Evolutionary conservation across 2,797 vertebrate genomes (phyloP).

Genomic region (Champsocephalus esox): DNA sequence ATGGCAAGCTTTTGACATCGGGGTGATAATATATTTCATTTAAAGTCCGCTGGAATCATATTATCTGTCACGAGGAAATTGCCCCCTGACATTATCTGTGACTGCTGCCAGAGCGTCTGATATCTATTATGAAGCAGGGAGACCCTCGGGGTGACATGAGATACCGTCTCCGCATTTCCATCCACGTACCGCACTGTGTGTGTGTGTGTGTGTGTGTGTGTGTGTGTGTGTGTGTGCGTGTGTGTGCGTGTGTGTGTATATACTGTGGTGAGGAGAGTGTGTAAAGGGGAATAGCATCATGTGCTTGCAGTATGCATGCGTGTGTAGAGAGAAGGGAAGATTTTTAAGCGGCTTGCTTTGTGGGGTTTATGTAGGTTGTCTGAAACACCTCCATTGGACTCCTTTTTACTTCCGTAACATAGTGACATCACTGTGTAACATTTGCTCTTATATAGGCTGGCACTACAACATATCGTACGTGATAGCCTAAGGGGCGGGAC

Average conservation of each 20-base stretch:
- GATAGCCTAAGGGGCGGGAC: too few relatives aligned
- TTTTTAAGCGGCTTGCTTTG: neutral
- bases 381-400: too few relatives aligned
- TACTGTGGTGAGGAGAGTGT: neutral
- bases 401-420: too few relatives aligned
- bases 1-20: slow-evolving; percentile 35
- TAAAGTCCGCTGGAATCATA: slow-evolving; percentile 36
- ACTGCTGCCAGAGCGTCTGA: slow-evolving; percentile 53
- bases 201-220: neutral
- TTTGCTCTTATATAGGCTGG: too few relatives aligned
- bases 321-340: neutral
- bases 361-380: too few relatives aligned
- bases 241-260: too few relatives aligned
- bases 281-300: neutral
- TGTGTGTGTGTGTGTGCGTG: neutral
- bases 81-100: slow-evolving; percentile 61
- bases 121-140: slow-evolving; percentile 58
- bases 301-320: neutral
- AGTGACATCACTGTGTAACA: too few relatives aligned
- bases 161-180: slow-evolving; percentile 40
- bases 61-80: slow-evolving; percentile 54
- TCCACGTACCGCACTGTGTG: neutral
- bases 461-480: too few relatives aligned
- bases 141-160: slow-evolving; percentile 57
- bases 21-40: slow-evolving; percentile 35